Conservation (phyloP, 2,113 vertebrate species). For the Pseudorhombus dupliciocellatus region DNA sequence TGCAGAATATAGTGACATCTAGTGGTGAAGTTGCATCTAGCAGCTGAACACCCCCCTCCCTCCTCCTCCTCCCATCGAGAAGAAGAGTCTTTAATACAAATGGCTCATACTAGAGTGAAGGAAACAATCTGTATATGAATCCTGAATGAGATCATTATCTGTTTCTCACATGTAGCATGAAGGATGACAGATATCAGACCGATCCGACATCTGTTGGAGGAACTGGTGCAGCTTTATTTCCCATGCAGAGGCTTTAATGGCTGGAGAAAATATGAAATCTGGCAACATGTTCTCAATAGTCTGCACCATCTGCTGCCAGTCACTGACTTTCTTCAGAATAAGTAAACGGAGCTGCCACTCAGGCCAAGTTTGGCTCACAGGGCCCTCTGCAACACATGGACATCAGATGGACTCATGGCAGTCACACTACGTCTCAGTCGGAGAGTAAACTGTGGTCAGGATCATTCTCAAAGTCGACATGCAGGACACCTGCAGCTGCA, state of each 20-base stretch:
- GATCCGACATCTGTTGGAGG: background rate
- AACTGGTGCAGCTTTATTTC: background rate
- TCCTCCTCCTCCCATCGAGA: too few relatives aligned
- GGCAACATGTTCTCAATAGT: background rate
- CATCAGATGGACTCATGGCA: constrained; percentile 2
- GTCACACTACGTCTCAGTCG: background rate
- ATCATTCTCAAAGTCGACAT: background rate
- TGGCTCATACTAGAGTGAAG: too few relatives aligned
- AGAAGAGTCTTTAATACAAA: too few relatives aligned
- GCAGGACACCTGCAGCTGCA: background rate
- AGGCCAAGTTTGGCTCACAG: background rate
- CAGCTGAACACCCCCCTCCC: too few relatives aligned
- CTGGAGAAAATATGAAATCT: background rate
- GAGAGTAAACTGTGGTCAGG: background rate
- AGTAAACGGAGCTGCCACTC: background rate
- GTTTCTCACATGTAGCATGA: background rate
- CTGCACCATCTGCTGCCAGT: background rate
- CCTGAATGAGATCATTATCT: too few relatives aligned
- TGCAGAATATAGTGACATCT: too few relatives aligned
- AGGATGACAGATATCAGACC: too few relatives aligned
- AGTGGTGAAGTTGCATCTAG: too few relatives aligned
- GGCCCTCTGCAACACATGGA: constrained; percentile 1
- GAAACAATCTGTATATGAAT: too few relatives aligned
- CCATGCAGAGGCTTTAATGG: background rate
- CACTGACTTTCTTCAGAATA: background rate